Evolutionary conservation across 2,888 invertebrate species (phyloP).

Genomic region (Idaea aversata): DNA sequence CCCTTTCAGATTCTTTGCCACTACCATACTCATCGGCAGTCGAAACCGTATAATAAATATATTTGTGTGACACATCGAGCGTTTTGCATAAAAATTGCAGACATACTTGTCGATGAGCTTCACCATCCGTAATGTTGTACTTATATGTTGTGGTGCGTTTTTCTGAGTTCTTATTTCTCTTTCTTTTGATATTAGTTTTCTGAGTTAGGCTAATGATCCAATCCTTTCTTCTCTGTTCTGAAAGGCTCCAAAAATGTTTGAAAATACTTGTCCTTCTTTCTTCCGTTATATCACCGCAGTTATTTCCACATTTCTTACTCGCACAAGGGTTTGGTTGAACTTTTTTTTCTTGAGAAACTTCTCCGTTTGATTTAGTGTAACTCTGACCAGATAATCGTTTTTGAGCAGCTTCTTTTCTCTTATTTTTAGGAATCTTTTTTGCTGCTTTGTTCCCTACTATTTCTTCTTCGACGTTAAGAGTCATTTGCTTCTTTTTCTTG

Average conservation of each 20-base stretch:
- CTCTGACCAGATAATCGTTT: slow-evolving; percentile 6
- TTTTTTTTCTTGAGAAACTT: slow-evolving; percentile 6
- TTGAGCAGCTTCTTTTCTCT: slow-evolving; percentile 10
- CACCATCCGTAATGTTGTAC: slow-evolving; percentile 24
- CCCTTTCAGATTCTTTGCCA: slow-evolving; percentile 21
- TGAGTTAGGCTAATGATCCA: slow-evolving; percentile 17
- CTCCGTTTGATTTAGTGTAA: slow-evolving; percentile 10
- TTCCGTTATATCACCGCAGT: slow-evolving; percentile 17
- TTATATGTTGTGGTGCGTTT: slow-evolving; percentile 12
- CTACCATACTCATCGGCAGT: slow-evolving; percentile 9
- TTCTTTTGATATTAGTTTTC: slow-evolving; percentile 15
- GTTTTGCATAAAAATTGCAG: slow-evolving; percentile 22
- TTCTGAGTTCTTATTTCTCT: slow-evolving; percentile 12
- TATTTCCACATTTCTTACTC: slow-evolving; percentile 25
- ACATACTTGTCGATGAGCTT: slow-evolving; percentile 21
- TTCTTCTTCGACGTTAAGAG: slow-evolving; percentile 2
- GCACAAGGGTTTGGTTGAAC: slow-evolving; percentile 15
- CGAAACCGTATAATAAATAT: slow-evolving; percentile 16
- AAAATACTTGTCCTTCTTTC: slow-evolving; percentile 20
- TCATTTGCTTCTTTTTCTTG: slow-evolving; percentile 4
- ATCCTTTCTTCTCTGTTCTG: slow-evolving; percentile 10
- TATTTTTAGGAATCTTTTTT: slow-evolving; percentile 19
- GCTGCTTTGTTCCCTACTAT: slow-evolving; percentile 13
- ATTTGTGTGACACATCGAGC: slow-evolving; percentile 16
- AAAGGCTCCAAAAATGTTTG: slow-evolving; percentile 18